Conservation (phyloP, 2,888 invertebrate species). For the Sphinx pinastri region DNA sequence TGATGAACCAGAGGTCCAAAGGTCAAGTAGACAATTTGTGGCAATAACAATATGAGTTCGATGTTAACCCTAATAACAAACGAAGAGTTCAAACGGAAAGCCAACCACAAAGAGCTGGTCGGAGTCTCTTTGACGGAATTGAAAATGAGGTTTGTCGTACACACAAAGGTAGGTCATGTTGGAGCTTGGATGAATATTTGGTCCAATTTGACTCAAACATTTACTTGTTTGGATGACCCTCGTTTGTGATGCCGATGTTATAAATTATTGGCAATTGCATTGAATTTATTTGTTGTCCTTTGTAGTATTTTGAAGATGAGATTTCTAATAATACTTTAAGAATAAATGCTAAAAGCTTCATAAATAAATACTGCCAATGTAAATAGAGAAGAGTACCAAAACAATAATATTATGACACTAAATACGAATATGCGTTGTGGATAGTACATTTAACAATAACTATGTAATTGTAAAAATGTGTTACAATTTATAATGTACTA, state of each 20-base stretch:
- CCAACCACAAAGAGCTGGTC: conserved; percentile 15
- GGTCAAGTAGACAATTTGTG: not conserved
- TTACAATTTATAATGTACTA: too few species aligned
- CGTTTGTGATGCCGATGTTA: not conserved
- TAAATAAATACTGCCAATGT: too few species aligned
- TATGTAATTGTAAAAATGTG: too few species aligned
- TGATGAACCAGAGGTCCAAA: not conserved
- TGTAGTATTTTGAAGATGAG: not conserved
- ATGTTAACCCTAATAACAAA: conserved; percentile 21
- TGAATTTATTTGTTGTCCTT: not conserved
- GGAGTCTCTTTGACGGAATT: conserved; percentile 22
- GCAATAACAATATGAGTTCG: conserved; percentile 11
- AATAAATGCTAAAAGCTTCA: too few species aligned
- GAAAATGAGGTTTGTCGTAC: conserved; percentile 21
- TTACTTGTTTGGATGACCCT: not conserved
- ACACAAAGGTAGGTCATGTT: conserved; percentile 19
- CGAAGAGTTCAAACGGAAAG: conserved; percentile 1
- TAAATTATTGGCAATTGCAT: too few species aligned
- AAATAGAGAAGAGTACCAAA: too few species aligned
- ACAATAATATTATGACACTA: too few species aligned
- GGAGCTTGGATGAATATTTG: conserved; percentile 10
- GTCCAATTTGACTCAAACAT: conserved; percentile 16
- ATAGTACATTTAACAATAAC: too few species aligned
- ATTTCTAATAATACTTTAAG: too few species aligned
- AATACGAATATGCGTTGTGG: too few species aligned